A percentile compares a stretch with the other conserved stretches of the same genome.
phyloP scores from a whole-genome alignment of 2,113 vertebrate genomes.

The Brachyhypopomus gauderio region DNA sequence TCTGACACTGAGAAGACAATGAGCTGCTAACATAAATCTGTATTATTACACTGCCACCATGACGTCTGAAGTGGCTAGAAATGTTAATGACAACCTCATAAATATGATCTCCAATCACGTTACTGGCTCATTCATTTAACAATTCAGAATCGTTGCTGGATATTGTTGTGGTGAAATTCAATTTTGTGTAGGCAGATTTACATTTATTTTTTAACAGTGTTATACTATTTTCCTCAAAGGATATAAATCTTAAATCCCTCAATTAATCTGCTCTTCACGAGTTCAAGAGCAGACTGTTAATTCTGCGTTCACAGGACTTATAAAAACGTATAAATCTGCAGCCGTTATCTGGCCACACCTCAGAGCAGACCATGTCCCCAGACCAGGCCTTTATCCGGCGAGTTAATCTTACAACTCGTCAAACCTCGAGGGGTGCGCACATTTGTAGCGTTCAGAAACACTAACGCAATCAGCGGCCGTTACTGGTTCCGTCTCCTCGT shows the following conservation, averaged over 20 bases:
- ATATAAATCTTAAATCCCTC: not conserved
- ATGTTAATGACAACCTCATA: slow-evolving; percentile 18
- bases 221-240: not conserved
- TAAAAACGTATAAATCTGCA: not conserved
- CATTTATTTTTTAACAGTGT: not conserved
- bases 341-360: not conserved
- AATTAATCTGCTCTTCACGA: not conserved
- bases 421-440: not conserved
- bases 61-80: slow-evolving; percentile 13
- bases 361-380: not conserved
- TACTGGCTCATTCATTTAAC: not conserved
- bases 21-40: slow-evolving; percentile 37
- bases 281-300: not conserved
- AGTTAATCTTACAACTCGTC: not conserved
- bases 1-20: slow-evolving; percentile 40
- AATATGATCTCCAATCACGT: slow-evolving; percentile 37
- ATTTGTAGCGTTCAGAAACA: not conserved
- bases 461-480: not conserved
- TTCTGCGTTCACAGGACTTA: not conserved
- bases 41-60: slow-evolving; percentile 28
- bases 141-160: slow-evolving; percentile 24
- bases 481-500: not conserved
- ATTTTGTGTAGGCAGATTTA: not conserved
- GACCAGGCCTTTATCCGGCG: not conserved
- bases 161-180: not conserved